Evolutionary conservation across 2,888 invertebrate species (phyloP).

Genomic region (Agonopterix arenella): DNA sequence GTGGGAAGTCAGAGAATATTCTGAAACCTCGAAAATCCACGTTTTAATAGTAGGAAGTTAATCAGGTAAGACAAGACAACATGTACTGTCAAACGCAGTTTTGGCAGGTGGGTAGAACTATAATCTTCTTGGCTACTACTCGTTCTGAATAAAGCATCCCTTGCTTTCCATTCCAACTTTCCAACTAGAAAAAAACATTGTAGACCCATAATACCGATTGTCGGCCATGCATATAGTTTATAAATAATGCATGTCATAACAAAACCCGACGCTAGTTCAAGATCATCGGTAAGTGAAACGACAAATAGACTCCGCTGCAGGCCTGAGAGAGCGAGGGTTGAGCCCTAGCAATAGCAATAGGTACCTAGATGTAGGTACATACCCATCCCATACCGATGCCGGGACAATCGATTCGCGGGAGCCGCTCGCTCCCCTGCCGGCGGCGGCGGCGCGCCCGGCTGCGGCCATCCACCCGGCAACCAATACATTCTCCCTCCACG

Average conservation of each 20-base stretch:
- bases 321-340: constrained; percentile 51
- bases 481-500: constrained; percentile 21
- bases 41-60: too few species aligned
- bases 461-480: constrained; percentile 31
- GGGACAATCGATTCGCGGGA: constrained; percentile 66
- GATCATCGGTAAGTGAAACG: constrained; percentile 44
- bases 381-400: constrained; percentile 23
- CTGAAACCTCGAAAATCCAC: too few species aligned
- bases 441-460: constrained; percentile 34
- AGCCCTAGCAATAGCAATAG: constrained; percentile 25
- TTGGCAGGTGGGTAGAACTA: too few species aligned
- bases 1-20: too few species aligned
- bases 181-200: not conserved
- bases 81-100: too few species aligned
- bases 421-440: constrained; percentile 38
- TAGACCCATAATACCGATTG: not conserved
- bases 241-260: constrained; percentile 45
- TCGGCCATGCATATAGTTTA: constrained; percentile 21
- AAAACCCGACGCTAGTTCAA: constrained; percentile 35
- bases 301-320: constrained; percentile 30
- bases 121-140: too few species aligned
- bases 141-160: too few species aligned
- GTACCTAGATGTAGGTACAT: constrained; percentile 12
- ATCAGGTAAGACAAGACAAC: too few species aligned
- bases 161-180: not conserved